These are phyloP conservation scores for Stenodera caucasica DNA, from an alignment of 2,888 invertebrate genomes.

Conservation along the genomic window DNA sequence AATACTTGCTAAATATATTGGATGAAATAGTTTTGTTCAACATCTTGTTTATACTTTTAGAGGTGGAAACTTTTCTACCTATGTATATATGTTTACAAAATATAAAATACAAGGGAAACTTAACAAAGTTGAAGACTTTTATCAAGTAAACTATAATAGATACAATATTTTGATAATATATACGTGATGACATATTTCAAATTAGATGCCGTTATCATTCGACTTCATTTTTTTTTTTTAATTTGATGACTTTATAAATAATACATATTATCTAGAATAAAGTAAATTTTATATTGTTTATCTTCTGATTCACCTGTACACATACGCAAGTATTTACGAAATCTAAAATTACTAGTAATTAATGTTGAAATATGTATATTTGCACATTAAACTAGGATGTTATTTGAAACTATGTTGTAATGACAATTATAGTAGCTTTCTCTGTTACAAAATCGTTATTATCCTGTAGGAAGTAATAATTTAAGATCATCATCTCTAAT, in stretches of 20 bases:
- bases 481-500: not conserved
- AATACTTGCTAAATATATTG: constrained; percentile 13
- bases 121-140: constrained; percentile 17
- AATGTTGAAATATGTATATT: constrained; percentile 1
- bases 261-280: no score
- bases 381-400: not conserved
- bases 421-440: constrained; percentile 1
- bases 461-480: not conserved
- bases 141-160: constrained; percentile 12
- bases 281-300: not conserved
- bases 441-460: constrained; percentile 1
- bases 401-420: not conserved
- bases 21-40: constrained; percentile 18
- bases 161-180: constrained; percentile 14
- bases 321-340: not conserved
- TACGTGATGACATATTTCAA: not conserved
- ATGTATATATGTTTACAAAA: constrained; percentile 23
- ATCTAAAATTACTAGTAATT: not conserved
- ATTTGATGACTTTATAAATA: no score
- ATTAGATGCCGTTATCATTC: no score
- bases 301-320: not conserved
- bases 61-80: constrained; percentile 21
- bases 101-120: constrained; percentile 17
- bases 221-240: no score
- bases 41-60: constrained; percentile 26